These are phyloP conservation scores for Calephelis virginiensis DNA, from an alignment of 1,140 invertebrate genomes.

Conservation along the genomic window DNA sequence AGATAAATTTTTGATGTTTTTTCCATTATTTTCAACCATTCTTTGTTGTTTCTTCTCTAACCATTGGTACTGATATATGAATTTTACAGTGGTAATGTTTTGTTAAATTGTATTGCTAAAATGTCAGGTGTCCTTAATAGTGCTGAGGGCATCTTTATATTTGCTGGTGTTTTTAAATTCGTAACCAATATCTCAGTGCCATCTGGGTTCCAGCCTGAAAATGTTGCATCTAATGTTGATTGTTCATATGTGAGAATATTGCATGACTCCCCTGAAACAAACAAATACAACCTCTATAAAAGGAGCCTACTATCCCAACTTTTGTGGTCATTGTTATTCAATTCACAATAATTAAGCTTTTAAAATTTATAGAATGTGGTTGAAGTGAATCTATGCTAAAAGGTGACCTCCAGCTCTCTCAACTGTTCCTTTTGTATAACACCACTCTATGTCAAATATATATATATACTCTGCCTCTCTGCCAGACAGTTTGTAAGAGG, in stretches of 20 bases:
- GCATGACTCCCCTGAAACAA: conserved; percentile 51
- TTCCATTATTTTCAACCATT: no score
- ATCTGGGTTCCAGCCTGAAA: conserved; percentile 53
- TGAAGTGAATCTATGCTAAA: no score
- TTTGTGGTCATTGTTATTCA: neutral
- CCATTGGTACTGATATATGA: neutral
- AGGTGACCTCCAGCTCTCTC: no score
- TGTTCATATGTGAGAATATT: conserved; percentile 61
- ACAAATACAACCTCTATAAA: neutral
- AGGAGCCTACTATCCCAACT: neutral
- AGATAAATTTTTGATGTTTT: no score
- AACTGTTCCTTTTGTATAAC: no score
- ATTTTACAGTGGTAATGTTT: conserved; percentile 21
- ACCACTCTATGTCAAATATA: no score
- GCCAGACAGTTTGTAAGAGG: no score
- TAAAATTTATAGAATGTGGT: no score
- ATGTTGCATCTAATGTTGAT: conserved; percentile 47
- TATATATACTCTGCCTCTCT: no score
- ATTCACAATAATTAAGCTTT: no score
- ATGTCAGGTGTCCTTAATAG: conserved; percentile 56
- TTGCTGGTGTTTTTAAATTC: conserved; percentile 54
- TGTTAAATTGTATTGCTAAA: conserved; percentile 56
- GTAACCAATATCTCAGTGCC: conserved; percentile 51
- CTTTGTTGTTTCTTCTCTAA: no score
- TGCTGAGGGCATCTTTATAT: conserved; percentile 45